phyloP scores from a whole-genome alignment of 2,888 invertebrate genomes.

The Synergus laeviventris region DNA sequence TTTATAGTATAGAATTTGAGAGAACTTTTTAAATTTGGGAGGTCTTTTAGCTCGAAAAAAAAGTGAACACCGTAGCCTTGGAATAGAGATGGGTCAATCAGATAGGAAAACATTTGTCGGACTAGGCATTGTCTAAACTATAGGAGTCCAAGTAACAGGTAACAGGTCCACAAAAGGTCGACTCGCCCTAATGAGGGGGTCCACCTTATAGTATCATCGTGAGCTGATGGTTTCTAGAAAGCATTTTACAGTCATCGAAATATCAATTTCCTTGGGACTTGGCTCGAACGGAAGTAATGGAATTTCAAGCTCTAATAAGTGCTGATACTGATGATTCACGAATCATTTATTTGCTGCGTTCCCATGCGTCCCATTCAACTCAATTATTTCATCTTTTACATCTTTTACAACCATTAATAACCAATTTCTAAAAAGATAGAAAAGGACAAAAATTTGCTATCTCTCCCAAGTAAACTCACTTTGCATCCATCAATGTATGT shows the following conservation, averaged over 20 bases:
- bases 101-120: constrained; percentile 72
- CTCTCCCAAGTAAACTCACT: too few species aligned
- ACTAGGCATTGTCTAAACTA: constrained; percentile 63
- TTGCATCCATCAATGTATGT: too few species aligned
- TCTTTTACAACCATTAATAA: too few species aligned
- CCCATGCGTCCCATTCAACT: too few species aligned
- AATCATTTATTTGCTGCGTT: too few species aligned
- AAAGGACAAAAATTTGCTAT: too few species aligned
- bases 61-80: constrained; percentile 65
- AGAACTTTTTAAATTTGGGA: constrained; percentile 39
- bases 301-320: not conserved
- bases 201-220: constrained; percentile 50
- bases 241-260: constrained; percentile 35
- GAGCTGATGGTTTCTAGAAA: too few species aligned
- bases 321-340: not conserved
- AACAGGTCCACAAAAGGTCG: constrained; percentile 64
- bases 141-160: constrained; percentile 42
- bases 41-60: constrained; percentile 69
- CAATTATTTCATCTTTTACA: too few species aligned
- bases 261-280: constrained; percentile 51
- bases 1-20: too few species aligned
- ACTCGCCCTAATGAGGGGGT: constrained; percentile 67
- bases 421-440: too few species aligned
- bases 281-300: constrained; percentile 56
- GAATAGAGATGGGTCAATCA: constrained; percentile 71